These are phyloP conservation scores for Apis dorsata DNA, from an alignment of 1,140 invertebrate species.

Conservation along the genomic window DNA sequence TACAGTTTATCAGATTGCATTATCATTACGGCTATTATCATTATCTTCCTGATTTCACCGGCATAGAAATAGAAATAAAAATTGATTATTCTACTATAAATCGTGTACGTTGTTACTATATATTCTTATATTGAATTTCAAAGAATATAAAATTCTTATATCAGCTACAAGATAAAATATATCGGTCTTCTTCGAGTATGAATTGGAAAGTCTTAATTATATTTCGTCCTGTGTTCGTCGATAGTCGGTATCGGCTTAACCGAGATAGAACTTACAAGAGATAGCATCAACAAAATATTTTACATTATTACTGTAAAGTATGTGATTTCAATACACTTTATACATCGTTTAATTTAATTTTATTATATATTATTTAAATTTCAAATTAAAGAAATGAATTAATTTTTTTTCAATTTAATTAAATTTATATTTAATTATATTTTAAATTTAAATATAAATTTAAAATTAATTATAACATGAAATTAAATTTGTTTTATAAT, in stretches of 20 bases:
- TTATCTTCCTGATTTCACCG: conserved; percentile 24
- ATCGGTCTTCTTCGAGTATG: background rate
- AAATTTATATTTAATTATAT: background rate
- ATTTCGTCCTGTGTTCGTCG: background rate
- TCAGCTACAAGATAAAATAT: background rate
- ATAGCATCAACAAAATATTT: background rate
- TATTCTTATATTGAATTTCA: conserved; percentile 7
- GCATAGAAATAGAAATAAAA: background rate
- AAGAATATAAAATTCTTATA: background rate
- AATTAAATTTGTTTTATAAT: no score
- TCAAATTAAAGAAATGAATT: background rate
- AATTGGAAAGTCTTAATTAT: conserved; percentile 31
- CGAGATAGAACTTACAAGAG: background rate
- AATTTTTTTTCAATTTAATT: background rate
- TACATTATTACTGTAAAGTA: background rate
- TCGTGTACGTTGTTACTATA: background rate
- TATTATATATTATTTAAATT: no score
- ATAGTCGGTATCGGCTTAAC: background rate
- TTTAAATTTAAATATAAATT: no score
- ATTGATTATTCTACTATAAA: background rate
- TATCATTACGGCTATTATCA: conserved; percentile 15
- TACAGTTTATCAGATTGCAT: conserved; percentile 10
- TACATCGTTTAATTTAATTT: no score
- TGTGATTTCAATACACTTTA: background rate
- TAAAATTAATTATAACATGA: no score